phyloP scores from a whole-genome alignment of 2,113 vertebrate genomes.

The Ameiurus melas region DNA sequence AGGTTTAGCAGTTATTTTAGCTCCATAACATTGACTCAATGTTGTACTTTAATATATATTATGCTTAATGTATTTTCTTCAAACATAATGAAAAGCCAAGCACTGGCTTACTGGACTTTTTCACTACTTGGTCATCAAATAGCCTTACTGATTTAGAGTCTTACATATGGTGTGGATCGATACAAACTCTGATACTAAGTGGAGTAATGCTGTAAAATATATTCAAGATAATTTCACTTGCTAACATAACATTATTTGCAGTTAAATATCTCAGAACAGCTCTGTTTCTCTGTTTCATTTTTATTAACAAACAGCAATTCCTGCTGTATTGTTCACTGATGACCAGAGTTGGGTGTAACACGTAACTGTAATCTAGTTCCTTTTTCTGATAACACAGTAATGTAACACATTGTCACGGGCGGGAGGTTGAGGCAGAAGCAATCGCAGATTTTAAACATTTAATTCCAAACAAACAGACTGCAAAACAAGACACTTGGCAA shows the following conservation, averaged over 20 bases:
- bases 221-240: not conserved
- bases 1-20: not conserved
- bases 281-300: not conserved
- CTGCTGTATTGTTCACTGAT: not conserved
- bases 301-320: not conserved
- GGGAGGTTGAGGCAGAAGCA: no score
- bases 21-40: not conserved
- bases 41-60: not conserved
- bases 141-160: not conserved
- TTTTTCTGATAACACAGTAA: no score
- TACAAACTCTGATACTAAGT: not conserved
- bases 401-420: no score
- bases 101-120: not conserved
- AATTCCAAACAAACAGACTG: no score
- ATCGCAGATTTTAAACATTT: no score
- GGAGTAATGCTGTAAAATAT: not conserved
- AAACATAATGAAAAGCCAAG: not conserved
- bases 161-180: not conserved
- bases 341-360: not conserved
- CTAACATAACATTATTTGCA: not conserved
- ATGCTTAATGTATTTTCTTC: not conserved
- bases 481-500: no score
- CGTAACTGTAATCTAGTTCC: no score
- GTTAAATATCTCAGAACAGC: not conserved
- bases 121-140: not conserved